These are phyloP conservation scores for Eonycteris spelaea DNA, from an alignment of 2,113 vertebrate genomes.

Conservation along the genomic window DNA sequence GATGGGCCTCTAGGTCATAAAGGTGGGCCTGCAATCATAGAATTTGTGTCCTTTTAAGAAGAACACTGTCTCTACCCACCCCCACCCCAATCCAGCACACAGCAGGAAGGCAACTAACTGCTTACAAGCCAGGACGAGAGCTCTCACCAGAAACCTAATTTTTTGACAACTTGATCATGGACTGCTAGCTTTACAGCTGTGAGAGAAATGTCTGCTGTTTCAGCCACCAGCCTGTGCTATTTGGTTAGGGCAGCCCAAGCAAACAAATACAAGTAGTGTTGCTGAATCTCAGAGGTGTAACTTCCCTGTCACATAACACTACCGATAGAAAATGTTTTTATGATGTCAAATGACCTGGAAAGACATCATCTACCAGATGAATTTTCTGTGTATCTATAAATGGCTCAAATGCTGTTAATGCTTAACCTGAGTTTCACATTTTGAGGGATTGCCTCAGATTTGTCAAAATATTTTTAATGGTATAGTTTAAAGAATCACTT, in stretches of 20 bases:
- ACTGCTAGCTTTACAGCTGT: background rate
- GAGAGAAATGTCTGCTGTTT: background rate
- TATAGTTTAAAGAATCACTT: background rate
- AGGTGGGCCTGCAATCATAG: background rate
- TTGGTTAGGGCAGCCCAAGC: background rate
- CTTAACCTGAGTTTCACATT: background rate
- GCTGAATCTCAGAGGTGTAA: background rate
- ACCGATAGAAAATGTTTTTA: background rate
- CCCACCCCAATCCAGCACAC: background rate
- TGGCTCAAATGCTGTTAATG: background rate
- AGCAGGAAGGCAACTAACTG: background rate
- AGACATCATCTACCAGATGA: background rate
- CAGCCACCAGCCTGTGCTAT: background rate
- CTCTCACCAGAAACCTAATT: background rate
- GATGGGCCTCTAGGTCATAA: background rate
- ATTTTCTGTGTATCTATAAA: background rate
- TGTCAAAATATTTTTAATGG: background rate
- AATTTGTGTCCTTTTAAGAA: background rate
- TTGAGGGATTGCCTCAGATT: background rate
- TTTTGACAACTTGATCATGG: background rate
- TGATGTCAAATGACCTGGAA: background rate
- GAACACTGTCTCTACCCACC: background rate
- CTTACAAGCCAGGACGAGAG: background rate
- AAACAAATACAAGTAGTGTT: background rate
- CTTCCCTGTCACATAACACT: background rate